These are phyloP conservation scores for Nesometra sesokonis DNA, from an alignment of 35 echinoderm and acorn worm genomes.

Conservation along the genomic window DNA sequence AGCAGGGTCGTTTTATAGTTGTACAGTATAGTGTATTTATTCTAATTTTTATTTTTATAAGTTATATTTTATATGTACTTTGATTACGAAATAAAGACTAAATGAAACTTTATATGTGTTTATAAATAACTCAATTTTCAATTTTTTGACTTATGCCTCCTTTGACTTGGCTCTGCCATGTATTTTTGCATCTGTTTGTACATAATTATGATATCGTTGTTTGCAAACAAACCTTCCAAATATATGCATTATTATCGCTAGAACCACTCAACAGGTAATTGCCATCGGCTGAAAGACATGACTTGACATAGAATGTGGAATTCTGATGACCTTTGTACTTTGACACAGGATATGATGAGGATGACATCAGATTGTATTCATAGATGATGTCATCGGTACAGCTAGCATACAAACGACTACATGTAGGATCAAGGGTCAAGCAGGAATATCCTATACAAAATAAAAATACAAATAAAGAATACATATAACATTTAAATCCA, in stretches of 20 bases:
- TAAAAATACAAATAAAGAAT: neutral
- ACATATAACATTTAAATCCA: too few species aligned
- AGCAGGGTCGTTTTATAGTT: too few species aligned
- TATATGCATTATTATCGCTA: slow-evolving; percentile 75
- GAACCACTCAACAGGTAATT: slow-evolving; percentile 72
- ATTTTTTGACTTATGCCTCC: too few species aligned
- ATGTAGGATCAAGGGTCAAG: slow-evolving; percentile 56
- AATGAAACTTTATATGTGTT: too few species aligned
- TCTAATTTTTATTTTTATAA: too few species aligned
- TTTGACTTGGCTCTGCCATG: too few species aligned
- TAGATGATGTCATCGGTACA: slow-evolving; percentile 83
- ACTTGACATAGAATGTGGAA: slow-evolving; percentile 81
- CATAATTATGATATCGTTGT: too few species aligned
- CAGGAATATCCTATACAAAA: slow-evolving; percentile 60
- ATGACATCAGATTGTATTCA: slow-evolving; percentile 48
- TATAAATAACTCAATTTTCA: too few species aligned
- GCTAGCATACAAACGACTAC: slow-evolving; percentile 61
- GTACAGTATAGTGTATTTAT: too few species aligned
- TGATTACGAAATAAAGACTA: too few species aligned
- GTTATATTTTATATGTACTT: too few species aligned
- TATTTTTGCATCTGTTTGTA: too few species aligned
- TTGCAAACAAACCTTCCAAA: slow-evolving; percentile 68
- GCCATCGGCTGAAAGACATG: slow-evolving; percentile 62
- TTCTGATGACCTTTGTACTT: slow-evolving; percentile 64
- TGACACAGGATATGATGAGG: slow-evolving; percentile 22